Evolutionary conservation across 2,113 vertebrate genomes (phyloP).

Genomic region (Malaclemys terrapin): DNA sequence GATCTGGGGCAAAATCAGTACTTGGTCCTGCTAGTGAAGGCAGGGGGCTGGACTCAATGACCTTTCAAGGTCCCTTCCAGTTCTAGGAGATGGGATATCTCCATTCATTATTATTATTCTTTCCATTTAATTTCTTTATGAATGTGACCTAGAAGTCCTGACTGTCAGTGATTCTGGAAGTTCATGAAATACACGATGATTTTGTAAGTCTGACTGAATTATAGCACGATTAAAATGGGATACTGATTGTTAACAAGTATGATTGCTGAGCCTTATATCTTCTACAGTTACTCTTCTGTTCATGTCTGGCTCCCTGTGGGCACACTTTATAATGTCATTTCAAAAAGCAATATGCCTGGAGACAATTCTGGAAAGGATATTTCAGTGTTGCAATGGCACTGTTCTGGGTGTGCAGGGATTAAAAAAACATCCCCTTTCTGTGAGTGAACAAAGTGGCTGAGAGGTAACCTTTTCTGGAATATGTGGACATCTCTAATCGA

Average conservation of each 20-base stretch:
- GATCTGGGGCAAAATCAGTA: no score
- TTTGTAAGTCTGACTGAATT: constrained; percentile 44
- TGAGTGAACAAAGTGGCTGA: constrained; percentile 17
- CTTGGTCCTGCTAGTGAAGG: no score
- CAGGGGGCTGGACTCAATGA: no score
- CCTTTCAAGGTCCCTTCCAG: no score
- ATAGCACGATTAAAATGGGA: constrained; percentile 50
- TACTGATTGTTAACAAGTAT: constrained; percentile 51
- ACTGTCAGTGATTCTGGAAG: constrained; percentile 50
- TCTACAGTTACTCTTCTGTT: constrained; percentile 44
- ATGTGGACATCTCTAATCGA: background rate
- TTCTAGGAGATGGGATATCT: no score
- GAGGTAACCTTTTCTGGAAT: background rate
- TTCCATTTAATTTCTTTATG: constrained; percentile 35
- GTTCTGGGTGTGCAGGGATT: constrained; percentile 26
- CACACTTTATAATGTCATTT: constrained; percentile 46
- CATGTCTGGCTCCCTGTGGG: constrained; percentile 22
- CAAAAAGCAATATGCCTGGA: constrained; percentile 11
- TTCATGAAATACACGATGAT: constrained; percentile 47
- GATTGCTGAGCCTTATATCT: background rate
- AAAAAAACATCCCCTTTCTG: constrained; percentile 24
- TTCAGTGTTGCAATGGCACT: constrained; percentile 17
- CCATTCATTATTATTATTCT: background rate
- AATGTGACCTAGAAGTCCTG: constrained; percentile 26
- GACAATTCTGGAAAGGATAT: constrained; percentile 44